Evolutionary conservation across 2,113 vertebrate genomes (phyloP).

Genomic region (Lampris incognitus): DNA sequence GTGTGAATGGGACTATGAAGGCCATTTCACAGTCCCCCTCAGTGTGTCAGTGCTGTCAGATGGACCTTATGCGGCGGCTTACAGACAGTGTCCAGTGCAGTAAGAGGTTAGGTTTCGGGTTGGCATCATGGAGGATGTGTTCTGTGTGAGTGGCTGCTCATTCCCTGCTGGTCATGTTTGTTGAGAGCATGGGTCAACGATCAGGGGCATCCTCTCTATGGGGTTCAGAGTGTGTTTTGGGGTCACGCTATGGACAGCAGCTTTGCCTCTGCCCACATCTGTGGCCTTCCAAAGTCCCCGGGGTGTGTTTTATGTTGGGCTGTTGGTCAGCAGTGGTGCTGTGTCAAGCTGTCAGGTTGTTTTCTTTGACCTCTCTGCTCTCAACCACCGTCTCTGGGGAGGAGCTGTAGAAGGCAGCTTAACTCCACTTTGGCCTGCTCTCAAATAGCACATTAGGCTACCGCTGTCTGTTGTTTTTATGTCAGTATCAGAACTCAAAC

Average conservation of each 20-base stretch:
- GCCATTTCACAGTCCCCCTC: slow-evolving; percentile 42
- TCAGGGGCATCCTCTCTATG: slow-evolving; percentile 21
- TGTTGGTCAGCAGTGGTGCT: slow-evolving; percentile 56
- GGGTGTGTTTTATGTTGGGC: slow-evolving; percentile 59
- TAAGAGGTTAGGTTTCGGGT: slow-evolving; percentile 46
- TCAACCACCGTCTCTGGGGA: slow-evolving; percentile 44
- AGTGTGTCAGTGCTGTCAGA: slow-evolving; percentile 56
- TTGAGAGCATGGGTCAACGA: slow-evolving; percentile 62
- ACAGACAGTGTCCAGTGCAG: slow-evolving; percentile 25
- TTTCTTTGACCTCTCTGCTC: slow-evolving; percentile 61
- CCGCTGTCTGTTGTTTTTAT: slow-evolving; percentile 38
- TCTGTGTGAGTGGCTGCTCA: slow-evolving; percentile 35
- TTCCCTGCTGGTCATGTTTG: slow-evolving; percentile 49
- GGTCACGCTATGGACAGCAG: slow-evolving; percentile 52
- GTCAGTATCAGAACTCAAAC: slow-evolving; percentile 13
- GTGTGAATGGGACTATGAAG: slow-evolving; percentile 55
- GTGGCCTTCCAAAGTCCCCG: slow-evolving; percentile 29
- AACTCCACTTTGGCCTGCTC: slow-evolving; percentile 48
- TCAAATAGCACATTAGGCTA: slow-evolving; percentile 56
- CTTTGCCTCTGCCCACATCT: slow-evolving; percentile 9
- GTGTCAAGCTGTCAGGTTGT: slow-evolving; percentile 62
- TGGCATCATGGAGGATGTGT: background rate
- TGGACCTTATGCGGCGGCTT: slow-evolving; percentile 39
- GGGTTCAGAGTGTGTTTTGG: slow-evolving; percentile 31
- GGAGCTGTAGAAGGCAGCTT: slow-evolving; percentile 46